Percentiles rank a stretch among this genome's conserved stretches.
These are phyloP conservation scores for Leptoclinus maculatus DNA, from an alignment of 2,797 vertebrate species.

Conservation along the genomic window DNA sequence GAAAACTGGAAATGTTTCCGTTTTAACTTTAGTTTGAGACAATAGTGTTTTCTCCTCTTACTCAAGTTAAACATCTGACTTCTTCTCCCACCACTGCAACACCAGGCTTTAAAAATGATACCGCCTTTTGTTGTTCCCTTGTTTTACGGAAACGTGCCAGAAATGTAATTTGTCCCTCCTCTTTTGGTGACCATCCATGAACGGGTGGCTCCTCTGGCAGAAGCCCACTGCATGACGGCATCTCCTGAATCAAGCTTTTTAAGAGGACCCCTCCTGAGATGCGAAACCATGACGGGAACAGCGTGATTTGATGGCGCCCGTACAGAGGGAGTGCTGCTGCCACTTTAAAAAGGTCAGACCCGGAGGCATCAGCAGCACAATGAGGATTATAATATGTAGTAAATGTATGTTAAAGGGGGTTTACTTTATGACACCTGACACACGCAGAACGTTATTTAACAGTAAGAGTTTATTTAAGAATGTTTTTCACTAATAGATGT, in stretches of 20 bases:
- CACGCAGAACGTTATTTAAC: background rate
- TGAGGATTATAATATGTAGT: background rate
- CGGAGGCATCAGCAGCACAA: slow-evolving; percentile 29
- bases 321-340: slow-evolving; percentile 25
- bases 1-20: background rate
- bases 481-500: background rate
- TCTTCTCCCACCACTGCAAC: background rate
- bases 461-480: background rate
- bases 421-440: background rate
- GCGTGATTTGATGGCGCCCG: slow-evolving; percentile 24
- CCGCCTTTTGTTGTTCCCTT: slow-evolving; percentile 31
- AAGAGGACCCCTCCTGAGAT: slow-evolving; percentile 26
- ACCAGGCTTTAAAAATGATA: slow-evolving; percentile 10
- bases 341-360: slow-evolving; percentile 54
- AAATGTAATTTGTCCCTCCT: slow-evolving; percentile 6
- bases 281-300: slow-evolving; percentile 51
- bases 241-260: slow-evolving; percentile 26
- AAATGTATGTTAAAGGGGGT: background rate
- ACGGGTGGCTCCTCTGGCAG: slow-evolving; percentile 40
- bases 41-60: background rate
- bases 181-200: slow-evolving; percentile 32
- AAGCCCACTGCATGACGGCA: slow-evolving; percentile 10
- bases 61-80: background rate
- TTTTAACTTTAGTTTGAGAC: background rate
- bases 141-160: slow-evolving; percentile 20